Base-by-base conservation (phyloP, 2,888 invertebrate species). In the Cataglyphis altisquamis region DNA sequence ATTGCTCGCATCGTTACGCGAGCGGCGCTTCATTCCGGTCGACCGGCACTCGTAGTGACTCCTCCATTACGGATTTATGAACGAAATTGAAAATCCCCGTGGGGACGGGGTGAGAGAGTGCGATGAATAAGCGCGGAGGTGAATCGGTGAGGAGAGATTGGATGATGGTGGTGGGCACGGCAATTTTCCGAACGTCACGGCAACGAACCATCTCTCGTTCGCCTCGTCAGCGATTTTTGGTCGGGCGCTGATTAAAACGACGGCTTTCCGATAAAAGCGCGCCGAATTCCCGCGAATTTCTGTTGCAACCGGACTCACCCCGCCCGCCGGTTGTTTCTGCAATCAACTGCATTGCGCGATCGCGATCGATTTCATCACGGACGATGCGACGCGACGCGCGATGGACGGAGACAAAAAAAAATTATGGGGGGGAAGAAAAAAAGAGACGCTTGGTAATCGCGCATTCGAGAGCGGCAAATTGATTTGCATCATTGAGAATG, bases 81-180 rank as follows among this genome's bases (percentile, higher is more conserved):
- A 86, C 87, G 89, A 90, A 90, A 90, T 90, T 90, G 89, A 89
- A 90, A 90, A 90, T 89, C 89, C 89, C 89, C 86, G 87, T 48
- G 36, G 45, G 10, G 41, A 67, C 32, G 55, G 39, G 60, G 18
- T 12, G 52, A 48, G 75, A n/a, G 73, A n/a, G 41, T 18, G 62
- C 21, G 36, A 52, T 18, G 12, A 39, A 64, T 52, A 25, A 18
- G 39, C 29, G 52, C 21, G 39, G 39, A 36, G n/a, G 39, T 55
- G 55, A 67, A 55, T 55, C 41, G 78, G 41, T 9, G 64, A 15
- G 57, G 75, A 21, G 70, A 41, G 52, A 41, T 25, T 21, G 70
- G 75, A 25, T 63, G 74, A 21, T 75, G 77, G 18, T 57, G 78
- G 70, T 60, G 82, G 68, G 83, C 87, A 82, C 74, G 87, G 66